A percentile compares a stretch with the other conserved stretches of the same genome.
These are phyloP conservation scores for Semaprochilodus insignis DNA, from an alignment of 2,797 vertebrate species.

Conservation along the genomic window DNA sequence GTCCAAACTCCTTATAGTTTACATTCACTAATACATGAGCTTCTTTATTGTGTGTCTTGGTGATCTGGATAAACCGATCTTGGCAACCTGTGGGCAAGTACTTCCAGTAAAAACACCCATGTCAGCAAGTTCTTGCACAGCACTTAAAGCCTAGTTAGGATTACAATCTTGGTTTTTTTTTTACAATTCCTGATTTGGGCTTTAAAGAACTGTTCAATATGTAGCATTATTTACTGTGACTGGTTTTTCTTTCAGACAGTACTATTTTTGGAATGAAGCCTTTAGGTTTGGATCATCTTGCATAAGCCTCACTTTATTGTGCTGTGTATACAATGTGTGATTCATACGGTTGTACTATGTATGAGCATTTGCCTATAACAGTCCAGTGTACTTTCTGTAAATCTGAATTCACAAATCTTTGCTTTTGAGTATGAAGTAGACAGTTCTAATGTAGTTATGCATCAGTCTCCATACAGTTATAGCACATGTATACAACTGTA, in stretches of 20 bases:
- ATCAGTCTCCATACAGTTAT: neutral
- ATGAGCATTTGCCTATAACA: neutral
- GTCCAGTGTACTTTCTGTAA: neutral
- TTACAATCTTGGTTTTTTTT: neutral
- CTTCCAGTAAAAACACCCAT: neutral
- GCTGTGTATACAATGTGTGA: no score
- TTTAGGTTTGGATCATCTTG: no score
- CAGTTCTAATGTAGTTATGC: neutral
- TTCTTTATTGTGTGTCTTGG: neutral
- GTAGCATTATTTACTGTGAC: neutral
- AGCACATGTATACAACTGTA: neutral
- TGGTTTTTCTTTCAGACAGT: neutral
- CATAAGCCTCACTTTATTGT: no score
- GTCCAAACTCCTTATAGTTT: neutral
- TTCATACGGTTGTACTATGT: no score
- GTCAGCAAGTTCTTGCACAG: neutral
- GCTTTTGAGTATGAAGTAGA: neutral
- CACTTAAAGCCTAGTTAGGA: neutral
- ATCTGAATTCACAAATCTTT: neutral
- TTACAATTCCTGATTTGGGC: constrained; percentile 5
- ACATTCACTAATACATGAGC: neutral
- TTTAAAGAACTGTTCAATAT: neutral
- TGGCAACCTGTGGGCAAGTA: neutral
- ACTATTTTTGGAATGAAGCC: neutral
- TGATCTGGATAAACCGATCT: neutral